Conservation (phyloP, 2,888 invertebrate species). For the Corbicula japonica region DNA sequence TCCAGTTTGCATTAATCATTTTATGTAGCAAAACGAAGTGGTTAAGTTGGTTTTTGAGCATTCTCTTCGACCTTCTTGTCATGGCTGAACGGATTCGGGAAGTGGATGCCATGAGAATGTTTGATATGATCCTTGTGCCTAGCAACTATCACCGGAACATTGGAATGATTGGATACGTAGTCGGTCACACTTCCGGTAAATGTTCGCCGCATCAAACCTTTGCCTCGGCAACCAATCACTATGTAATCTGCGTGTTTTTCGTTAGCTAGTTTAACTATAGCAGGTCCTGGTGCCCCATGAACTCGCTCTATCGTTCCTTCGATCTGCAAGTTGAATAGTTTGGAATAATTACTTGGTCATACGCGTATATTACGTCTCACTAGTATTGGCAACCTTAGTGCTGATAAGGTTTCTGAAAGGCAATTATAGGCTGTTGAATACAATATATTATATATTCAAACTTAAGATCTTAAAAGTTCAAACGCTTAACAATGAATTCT, state of each 20-base stretch:
- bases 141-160: constrained; percentile 42
- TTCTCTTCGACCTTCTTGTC: constrained; percentile 2
- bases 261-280: constrained; percentile 30
- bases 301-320: constrained; percentile 22
- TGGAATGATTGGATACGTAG: constrained; percentile 42
- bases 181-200: constrained; percentile 58
- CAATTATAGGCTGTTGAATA: no score
- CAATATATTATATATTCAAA: no score
- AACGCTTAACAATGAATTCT: no score
- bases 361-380: no score
- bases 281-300: constrained; percentile 46
- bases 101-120: constrained; percentile 27
- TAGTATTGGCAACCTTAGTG: no score
- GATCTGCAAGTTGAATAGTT: constrained; percentile 66
- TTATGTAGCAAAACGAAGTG: no score
- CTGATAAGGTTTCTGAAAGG: no score
- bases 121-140: constrained; percentile 49
- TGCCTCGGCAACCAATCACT: constrained; percentile 50
- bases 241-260: constrained; percentile 47
- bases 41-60: no score
- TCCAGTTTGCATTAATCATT: no score
- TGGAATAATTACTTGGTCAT: no score
- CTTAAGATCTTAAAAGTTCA: no score
- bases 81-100: constrained; percentile 9
- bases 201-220: constrained; percentile 46